These are phyloP conservation scores for Harpalus rufipes DNA, from an alignment of 2,888 invertebrate species.

Conservation along the genomic window DNA sequence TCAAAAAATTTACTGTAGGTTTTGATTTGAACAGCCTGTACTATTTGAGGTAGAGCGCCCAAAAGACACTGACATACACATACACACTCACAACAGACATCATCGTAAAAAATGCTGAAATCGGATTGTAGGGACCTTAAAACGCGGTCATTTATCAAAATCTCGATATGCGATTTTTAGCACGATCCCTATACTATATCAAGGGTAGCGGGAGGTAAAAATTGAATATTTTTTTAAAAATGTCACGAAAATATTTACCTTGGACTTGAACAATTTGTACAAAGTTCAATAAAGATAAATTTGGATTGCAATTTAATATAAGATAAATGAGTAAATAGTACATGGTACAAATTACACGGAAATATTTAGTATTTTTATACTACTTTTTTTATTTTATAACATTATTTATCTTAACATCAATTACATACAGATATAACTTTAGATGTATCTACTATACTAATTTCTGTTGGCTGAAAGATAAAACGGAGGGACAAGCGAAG, in stretches of 20 bases:
- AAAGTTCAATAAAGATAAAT: constrained; percentile 25
- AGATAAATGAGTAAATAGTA: constrained; percentile 1
- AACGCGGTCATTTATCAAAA: too few species aligned
- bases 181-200: too few species aligned
- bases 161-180: too few species aligned
- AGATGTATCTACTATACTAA: constrained; percentile 65
- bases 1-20: too few species aligned
- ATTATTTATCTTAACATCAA: constrained; percentile 73
- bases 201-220: too few species aligned
- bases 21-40: too few species aligned
- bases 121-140: too few species aligned
- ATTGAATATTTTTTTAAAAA: too few species aligned
- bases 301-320: not conserved
- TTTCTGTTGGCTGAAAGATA: constrained; percentile 65
- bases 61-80: too few species aligned
- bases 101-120: too few species aligned
- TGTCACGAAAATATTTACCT: not conserved
- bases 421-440: constrained; percentile 75
- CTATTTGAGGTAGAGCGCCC: too few species aligned
- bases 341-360: constrained; percentile 36
- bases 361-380: constrained; percentile 59
- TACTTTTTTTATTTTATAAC: constrained; percentile 66
- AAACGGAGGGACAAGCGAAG: constrained; percentile 64
- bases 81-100: too few species aligned
- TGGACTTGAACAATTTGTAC: not conserved